Evolutionary conservation across 2,113 vertebrate genomes (phyloP).

Genomic region (Sander vitreus): DNA sequence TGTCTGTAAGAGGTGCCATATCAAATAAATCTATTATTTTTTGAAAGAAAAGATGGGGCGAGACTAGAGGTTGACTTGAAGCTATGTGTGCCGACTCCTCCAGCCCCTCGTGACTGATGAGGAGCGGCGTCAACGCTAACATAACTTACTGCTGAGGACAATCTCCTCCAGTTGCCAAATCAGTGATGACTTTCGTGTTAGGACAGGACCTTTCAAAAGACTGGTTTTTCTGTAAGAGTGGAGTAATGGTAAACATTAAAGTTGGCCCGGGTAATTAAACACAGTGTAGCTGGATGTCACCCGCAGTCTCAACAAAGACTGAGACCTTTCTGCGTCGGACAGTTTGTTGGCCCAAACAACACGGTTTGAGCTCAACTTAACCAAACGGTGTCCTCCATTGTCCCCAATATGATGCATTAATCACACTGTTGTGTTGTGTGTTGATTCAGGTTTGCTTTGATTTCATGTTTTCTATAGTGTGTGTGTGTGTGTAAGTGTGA

Average conservation of each 20-base stretch:
- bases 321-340: background rate
- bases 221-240: constrained; percentile 50
- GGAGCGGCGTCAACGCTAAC: constrained; percentile 10
- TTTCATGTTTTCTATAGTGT: constrained; percentile 37
- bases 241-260: constrained; percentile 42
- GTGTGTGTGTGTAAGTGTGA: constrained; percentile 20
- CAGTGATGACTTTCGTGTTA: constrained; percentile 54
- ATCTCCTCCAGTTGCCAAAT: constrained; percentile 44
- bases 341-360: constrained; percentile 10
- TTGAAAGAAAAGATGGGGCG: background rate
- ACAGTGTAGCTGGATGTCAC: constrained; percentile 37
- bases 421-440: constrained; percentile 19
- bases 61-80: background rate
- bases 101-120: constrained; percentile 30
- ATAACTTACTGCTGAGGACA: constrained; percentile 22
- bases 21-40: background rate
- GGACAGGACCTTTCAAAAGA: constrained; percentile 44
- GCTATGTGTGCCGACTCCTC: background rate
- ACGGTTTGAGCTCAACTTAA: background rate
- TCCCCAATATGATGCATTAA: background rate
- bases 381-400: constrained; percentile 25
- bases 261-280: constrained; percentile 48
- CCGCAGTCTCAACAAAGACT: constrained; percentile 48
- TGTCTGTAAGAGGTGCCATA: no score
- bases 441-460: constrained; percentile 48